Conservation (phyloP, 2,888 invertebrate genomes). For the Eledone cirrhosa region DNA sequence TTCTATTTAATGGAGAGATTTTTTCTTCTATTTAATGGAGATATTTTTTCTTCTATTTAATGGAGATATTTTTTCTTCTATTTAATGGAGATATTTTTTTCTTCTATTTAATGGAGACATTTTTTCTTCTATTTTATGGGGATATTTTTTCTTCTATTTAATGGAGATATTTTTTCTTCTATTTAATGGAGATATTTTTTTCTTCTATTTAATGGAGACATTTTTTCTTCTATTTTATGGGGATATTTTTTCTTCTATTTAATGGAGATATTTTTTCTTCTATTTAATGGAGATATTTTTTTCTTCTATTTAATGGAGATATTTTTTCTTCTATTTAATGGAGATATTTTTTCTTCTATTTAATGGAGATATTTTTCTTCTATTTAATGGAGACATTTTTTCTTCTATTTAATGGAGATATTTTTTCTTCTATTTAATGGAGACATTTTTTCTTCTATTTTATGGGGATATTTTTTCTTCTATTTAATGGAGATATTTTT, state of each 20-base stretch:
- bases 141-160: neutral
- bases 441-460: neutral
- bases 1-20: no score
- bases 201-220: neutral
- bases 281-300: no score
- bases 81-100: no score
- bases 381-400: neutral
- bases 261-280: neutral
- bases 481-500: neutral
- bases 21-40: no score
- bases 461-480: neutral
- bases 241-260: neutral
- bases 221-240: neutral
- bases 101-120: neutral
- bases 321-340: neutral
- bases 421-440: neutral
- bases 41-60: neutral
- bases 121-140: neutral
- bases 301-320: neutral
- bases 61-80: neutral
- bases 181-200: no score
- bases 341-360: neutral
- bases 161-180: neutral
- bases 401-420: neutral
- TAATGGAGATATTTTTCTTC: no score